Evolutionary conservation across 2,888 invertebrate genomes (phyloP).

Genomic region (Drosophila yooni): DNA sequence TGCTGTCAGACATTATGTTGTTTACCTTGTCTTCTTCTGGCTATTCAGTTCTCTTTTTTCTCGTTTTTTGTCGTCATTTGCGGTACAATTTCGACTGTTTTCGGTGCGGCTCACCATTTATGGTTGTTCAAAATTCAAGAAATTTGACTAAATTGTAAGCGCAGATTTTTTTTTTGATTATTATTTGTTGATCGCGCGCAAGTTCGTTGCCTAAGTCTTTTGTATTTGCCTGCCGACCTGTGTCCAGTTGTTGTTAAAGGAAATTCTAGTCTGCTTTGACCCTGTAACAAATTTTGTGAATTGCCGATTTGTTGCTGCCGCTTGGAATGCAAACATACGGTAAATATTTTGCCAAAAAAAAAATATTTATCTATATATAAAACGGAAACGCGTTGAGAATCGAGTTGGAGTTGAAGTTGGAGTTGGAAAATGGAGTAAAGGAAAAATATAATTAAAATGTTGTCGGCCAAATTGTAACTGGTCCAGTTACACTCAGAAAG

Average conservation of each 20-base stretch:
- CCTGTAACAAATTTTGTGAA: conserved; percentile 75
- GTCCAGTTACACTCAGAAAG: conserved; percentile 1
- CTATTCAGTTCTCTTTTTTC: conserved; percentile 25
- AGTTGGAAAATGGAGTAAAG: conserved; percentile 7
- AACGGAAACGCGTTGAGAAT: conserved; percentile 40
- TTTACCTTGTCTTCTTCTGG: conserved; percentile 59
- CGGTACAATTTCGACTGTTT: conserved; percentile 57
- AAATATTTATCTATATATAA: background rate
- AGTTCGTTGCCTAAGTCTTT: conserved; percentile 76
- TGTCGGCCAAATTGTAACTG: conserved; percentile 3
- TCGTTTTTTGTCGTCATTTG: conserved; percentile 52
- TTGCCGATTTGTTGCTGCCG: conserved; percentile 43
- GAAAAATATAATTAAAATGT: conserved; percentile 15
- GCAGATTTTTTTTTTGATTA: conserved; percentile 8
- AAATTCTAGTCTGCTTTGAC: conserved; percentile 73
- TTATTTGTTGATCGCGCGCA: conserved; percentile 24
- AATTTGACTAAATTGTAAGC: conserved; percentile 69
- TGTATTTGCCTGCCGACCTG: conserved; percentile 49
- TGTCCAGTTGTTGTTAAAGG: conserved; percentile 52
- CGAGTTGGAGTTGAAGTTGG: background rate
- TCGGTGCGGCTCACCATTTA: conserved; percentile 54
- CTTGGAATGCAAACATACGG: conserved; percentile 23
- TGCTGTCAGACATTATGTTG: conserved; percentile 46
- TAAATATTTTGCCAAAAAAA: conserved; percentile 24
- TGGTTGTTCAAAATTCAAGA: conserved; percentile 63